These are phyloP conservation scores for Cheilosia pagana DNA, from an alignment of 2,888 invertebrate genomes.

Conservation along the genomic window DNA sequence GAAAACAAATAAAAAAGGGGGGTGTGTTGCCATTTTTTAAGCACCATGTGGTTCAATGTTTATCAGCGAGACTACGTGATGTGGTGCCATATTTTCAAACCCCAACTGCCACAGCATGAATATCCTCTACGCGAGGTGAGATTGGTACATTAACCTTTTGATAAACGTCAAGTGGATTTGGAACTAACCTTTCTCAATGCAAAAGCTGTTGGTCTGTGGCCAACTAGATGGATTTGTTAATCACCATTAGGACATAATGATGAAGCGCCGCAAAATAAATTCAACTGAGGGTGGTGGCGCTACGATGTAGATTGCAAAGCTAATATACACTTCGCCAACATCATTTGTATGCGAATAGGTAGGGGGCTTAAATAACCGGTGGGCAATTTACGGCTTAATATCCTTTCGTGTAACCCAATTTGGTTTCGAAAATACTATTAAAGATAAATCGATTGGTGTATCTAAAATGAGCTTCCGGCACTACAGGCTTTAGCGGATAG, in stretches of 20 bases:
- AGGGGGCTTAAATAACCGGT: constrained; percentile 11
- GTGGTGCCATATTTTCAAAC: constrained; percentile 41
- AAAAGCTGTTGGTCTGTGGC: constrained; percentile 35
- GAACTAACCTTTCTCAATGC: constrained; percentile 63
- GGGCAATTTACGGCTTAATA: constrained; percentile 1
- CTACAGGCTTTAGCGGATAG: too few species aligned
- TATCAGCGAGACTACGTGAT: constrained; percentile 45
- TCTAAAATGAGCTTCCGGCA: too few species aligned
- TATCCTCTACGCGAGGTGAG: constrained; percentile 11
- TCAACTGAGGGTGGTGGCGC: not conserved
- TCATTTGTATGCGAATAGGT: constrained; percentile 8
- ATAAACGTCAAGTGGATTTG: constrained; percentile 27
- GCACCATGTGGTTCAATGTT: constrained; percentile 29
- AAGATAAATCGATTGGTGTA: not conserved
- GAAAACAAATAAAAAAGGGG: constrained; percentile 20
- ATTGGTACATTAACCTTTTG: constrained; percentile 53
- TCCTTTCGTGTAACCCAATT: not conserved
- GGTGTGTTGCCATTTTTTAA: constrained; percentile 5
- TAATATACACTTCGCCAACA: not conserved
- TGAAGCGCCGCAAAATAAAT: constrained; percentile 6
- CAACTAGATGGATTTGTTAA: not conserved
- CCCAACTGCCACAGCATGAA: constrained; percentile 7
- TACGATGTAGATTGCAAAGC: not conserved
- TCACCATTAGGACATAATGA: not conserved
- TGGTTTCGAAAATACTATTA: not conserved